These are phyloP conservation scores for Danionella dracula DNA, from an alignment of 2,797 vertebrate species.

Conservation along the genomic window DNA sequence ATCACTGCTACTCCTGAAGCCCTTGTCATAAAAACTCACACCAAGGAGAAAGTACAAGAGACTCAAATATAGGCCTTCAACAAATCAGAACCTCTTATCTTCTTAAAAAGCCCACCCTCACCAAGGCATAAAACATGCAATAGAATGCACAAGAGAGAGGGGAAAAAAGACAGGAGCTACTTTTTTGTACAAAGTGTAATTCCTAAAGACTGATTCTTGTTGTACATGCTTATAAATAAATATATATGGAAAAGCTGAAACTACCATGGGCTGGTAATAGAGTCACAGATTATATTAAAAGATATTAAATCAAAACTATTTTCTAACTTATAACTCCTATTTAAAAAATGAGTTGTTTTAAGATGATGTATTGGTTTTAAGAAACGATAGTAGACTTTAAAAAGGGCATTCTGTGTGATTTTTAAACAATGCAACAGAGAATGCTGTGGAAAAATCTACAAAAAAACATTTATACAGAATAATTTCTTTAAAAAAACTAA, in stretches of 20 bases:
- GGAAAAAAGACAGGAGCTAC: constrained; percentile 78
- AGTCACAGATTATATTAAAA: constrained; percentile 88
- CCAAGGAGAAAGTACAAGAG: constrained; percentile 98
- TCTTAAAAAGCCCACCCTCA: constrained; percentile 17
- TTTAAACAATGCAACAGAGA: constrained; percentile 79
- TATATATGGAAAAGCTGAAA: constrained; percentile 74
- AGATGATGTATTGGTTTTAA: constrained; percentile 77
- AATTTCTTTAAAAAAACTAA: constrained; percentile 75
- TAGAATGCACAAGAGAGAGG: constrained; percentile 90
- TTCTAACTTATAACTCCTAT: constrained; percentile 97
- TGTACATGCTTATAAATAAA: constrained; percentile 88
- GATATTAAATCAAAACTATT: constrained; percentile 84
- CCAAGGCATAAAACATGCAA: constrained; percentile 79
- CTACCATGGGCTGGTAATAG: constrained; percentile 85
- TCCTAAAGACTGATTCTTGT: constrained; percentile 85
- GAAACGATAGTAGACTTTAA: constrained; percentile 73
- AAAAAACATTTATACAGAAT: constrained; percentile 81
- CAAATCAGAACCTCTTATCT: constrained; percentile 22
- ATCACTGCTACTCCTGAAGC: constrained; percentile 81
- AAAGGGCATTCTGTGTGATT: constrained; percentile 78
- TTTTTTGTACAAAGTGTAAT: constrained; percentile 91
- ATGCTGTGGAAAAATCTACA: constrained; percentile 71
- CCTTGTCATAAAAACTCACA: constrained; percentile 90
- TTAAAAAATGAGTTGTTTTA: constrained; percentile 79
- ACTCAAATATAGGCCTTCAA: constrained; percentile 84